phyloP scores from a whole-genome alignment of 2,113 vertebrate genomes.

The Zosterops japonicus region DNA sequence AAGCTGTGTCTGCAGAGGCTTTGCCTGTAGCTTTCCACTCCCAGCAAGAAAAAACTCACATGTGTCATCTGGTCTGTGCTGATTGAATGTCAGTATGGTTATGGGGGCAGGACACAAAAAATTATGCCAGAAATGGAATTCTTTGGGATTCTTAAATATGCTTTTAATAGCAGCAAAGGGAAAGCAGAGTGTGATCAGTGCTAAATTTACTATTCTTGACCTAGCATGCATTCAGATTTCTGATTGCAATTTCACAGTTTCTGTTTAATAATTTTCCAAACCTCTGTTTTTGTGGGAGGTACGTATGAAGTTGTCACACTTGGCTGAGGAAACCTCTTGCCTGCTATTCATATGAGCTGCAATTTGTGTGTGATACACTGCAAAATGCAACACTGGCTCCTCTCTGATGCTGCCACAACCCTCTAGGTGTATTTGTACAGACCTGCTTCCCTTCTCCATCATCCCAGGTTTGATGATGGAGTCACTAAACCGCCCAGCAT shows the following conservation, averaged over 20 bases:
- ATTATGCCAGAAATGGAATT: neutral
- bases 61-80: neutral
- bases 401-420: neutral
- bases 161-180: neutral
- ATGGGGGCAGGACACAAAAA: neutral
- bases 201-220: neutral
- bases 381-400: neutral
- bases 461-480: neutral
- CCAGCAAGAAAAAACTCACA: neutral
- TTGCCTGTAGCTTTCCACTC: neutral
- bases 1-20: neutral
- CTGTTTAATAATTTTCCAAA: neutral
- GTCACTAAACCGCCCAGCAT: fast-evolving
- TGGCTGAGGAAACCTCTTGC: neutral
- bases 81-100: neutral
- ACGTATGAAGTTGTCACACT: neutral
- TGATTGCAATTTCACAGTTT: neutral
- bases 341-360: neutral
- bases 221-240: neutral
- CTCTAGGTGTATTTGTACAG: neutral
- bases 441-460: neutral
- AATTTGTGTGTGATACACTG: neutral
- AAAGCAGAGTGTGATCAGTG: neutral
- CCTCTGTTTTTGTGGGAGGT: neutral
- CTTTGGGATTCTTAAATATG: neutral